phyloP scores from a whole-genome alignment of 2,113 vertebrate species.

The Callochromis pleurospilus region DNA sequence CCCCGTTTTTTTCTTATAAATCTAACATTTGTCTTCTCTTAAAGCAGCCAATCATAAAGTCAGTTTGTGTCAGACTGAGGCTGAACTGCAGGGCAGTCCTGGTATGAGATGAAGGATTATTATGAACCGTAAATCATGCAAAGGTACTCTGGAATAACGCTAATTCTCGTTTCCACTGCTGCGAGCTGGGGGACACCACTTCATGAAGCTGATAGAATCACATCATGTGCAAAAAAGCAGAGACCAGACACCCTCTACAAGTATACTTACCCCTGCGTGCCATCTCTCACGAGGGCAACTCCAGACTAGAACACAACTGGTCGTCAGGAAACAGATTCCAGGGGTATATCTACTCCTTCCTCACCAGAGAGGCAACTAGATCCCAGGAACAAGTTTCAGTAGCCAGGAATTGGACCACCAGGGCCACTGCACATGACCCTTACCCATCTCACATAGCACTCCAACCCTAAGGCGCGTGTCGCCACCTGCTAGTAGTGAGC shows the following conservation, averaged over 20 bases:
- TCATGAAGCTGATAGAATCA: not conserved
- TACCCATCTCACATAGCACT: not conserved
- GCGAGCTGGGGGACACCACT: not conserved
- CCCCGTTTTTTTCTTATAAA: not conserved
- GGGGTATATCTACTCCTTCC: not conserved
- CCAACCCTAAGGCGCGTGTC: not conserved
- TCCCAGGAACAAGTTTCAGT: not conserved
- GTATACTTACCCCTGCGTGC: not conserved
- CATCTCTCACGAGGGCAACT: not conserved
- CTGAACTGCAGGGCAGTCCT: not conserved
- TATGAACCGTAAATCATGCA: not conserved
- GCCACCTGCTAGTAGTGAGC: not conserved
- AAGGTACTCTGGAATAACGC: not conserved
- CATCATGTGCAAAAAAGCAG: not conserved
- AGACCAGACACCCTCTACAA: not conserved
- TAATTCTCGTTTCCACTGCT: not conserved
- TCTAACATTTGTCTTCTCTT: not conserved
- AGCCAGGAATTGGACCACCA: not conserved
- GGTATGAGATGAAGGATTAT: not conserved
- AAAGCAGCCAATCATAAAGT: not conserved
- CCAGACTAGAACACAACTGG: not conserved
- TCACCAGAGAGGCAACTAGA: not conserved
- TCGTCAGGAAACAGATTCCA: not conserved
- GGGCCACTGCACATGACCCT: not conserved
- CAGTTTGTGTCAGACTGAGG: not conserved